Base-by-base conservation (phyloP, 1,140 invertebrate genomes). In the Aphidius gifuensis region DNA sequence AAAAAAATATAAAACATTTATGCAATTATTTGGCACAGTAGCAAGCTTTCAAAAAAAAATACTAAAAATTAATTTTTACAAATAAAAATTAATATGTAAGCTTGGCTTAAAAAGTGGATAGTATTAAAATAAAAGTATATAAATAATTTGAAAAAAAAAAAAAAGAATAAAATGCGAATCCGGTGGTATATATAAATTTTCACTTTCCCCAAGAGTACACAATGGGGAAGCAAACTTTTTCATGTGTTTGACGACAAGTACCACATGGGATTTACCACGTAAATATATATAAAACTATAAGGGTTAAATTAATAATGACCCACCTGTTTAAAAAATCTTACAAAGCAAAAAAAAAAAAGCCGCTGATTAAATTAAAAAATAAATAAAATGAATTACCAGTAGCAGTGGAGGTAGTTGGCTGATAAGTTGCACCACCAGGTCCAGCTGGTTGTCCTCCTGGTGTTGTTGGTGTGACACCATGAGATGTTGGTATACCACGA, bases 371-470 rank as follows among this genome's bases (percentile, higher is more conserved):
- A n/a, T 49, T 50, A 9, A 51, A 53, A 23, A 32, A 54, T 9
- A 63, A 50, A 2, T 1, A 1, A 46, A 47, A 3, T 6, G 8
- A 51, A 46, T 71, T 81, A 83, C 75, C 85, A 73, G 82, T 86
- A 72, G 72, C 83, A 82, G 79, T 85, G 83, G 84, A 84, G 77
- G 83, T 79, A 66, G 85, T 83, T 60, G 85, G 84, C 66, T 82
- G 82, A 73, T 89, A 90, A 67, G 86, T 85, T 49, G 86, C 85
- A 70, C 87, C 76, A 56, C 72, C 74, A 62, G 78, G 77, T 68
- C 78, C 79, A 58, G 77, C 68, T 42, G 79, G 72, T 69, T 81
- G 80, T 67, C 76, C 76, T 58, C 78, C 80, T 5, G 80, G 74
- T 44, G 78, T 80, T 23, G 74, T 69, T 68, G 79, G 77, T 60